Percentiles rank a stretch among this genome's conserved stretches.
These are phyloP conservation scores for Epinephelus coioides DNA, from an alignment of 2,797 vertebrate species.

Conservation along the genomic window DNA sequence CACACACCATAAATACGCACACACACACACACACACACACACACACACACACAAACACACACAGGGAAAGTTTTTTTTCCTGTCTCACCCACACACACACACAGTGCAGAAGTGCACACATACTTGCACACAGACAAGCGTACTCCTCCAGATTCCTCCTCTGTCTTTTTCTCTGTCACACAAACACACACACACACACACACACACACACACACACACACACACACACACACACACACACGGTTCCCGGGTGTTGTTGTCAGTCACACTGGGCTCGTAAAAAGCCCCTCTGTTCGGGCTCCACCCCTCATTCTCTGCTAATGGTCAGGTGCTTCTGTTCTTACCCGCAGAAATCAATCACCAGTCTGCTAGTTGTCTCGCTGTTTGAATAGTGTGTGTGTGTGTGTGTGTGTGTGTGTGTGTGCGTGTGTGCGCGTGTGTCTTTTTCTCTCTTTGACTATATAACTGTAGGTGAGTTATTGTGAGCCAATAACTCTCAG, in stretches of 20 bases:
- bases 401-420: conserved; percentile 22
- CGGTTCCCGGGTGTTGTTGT: conserved; percentile 61
- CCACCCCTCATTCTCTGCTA: conserved; percentile 57
- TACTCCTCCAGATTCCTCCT: conserved; percentile 36
- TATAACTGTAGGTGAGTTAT: conserved; percentile 54
- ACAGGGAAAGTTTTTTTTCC: conserved; percentile 40
- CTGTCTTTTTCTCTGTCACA: conserved; percentile 15
- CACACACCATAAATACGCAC: conserved; percentile 19
- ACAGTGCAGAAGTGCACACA: conserved; percentile 20
- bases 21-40: conserved; percentile 16
- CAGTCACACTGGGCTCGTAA: conserved; percentile 66
- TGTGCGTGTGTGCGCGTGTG: conserved; percentile 24
- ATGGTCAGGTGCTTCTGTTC: conserved; percentile 76
- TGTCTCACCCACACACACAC: conserved; percentile 8
- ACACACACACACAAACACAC: not conserved
- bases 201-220: no score
- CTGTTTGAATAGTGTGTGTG: conserved; percentile 36
- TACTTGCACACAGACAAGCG: conserved; percentile 22
- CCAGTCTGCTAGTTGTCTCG: conserved; percentile 69
- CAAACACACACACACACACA: conserved; percentile 38
- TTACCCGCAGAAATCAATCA: conserved; percentile 73
- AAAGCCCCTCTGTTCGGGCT: conserved; percentile 57
- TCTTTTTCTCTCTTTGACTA: conserved; percentile 39
- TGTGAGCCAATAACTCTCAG: conserved; percentile 33
- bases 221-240: conserved; percentile 25